phyloP scores from a whole-genome alignment of 2,888 invertebrate genomes.

The Cantharis nigra region DNA sequence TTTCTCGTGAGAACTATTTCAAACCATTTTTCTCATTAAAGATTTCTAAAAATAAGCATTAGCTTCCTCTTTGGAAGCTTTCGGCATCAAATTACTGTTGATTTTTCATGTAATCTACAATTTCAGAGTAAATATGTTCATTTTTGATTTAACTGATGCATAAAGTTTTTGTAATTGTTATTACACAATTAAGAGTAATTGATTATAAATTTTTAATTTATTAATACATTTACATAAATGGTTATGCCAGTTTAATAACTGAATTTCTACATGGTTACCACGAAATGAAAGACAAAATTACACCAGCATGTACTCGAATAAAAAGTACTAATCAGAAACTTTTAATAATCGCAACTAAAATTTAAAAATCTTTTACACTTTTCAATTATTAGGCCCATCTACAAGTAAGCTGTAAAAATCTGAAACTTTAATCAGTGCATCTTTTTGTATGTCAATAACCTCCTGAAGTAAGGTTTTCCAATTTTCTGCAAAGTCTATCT shows the following conservation, averaged over 20 bases:
- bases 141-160: neutral
- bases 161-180: neutral
- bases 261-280: neutral
- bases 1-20: slow-evolving; percentile 8
- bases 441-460: slow-evolving; percentile 49
- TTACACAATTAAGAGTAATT: neutral
- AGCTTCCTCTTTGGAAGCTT: neutral
- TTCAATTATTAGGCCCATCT: neutral
- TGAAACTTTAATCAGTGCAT: slow-evolving; percentile 47
- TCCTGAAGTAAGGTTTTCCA: slow-evolving; percentile 49
- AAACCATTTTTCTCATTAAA: neutral
- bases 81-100: neutral
- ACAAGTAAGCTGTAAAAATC: slow-evolving; percentile 47
- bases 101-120: neutral
- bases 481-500: slow-evolving; percentile 58
- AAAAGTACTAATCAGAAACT: neutral
- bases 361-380: neutral
- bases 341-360: neutral
- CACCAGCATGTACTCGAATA: neutral
- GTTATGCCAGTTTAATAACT: neutral
- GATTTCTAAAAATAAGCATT: neutral
- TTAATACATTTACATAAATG: neutral
- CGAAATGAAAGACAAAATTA: neutral
- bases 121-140: neutral
- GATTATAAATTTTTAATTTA: neutral